Evolutionary conservation across 1,140 invertebrate species (phyloP).

Genomic region (Pogonus chalceus): DNA sequence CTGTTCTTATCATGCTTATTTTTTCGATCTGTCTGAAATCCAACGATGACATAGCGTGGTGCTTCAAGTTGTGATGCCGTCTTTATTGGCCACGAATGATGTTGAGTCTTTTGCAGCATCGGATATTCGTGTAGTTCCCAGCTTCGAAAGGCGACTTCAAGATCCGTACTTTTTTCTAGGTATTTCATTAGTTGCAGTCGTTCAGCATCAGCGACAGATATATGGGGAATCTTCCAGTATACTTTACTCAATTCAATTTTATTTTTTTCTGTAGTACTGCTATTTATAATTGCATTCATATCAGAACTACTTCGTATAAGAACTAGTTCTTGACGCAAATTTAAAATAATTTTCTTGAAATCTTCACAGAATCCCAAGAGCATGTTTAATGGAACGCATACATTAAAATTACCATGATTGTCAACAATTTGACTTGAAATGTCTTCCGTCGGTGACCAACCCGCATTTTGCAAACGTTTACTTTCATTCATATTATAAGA

Average conservation of each 20-base stretch:
- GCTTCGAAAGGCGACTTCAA: background rate
- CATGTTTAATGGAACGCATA: constrained; percentile 14
- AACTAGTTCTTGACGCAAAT: constrained; percentile 17
- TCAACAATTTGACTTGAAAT: constrained; percentile 1
- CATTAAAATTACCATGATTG: constrained; percentile 10
- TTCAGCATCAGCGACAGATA: constrained; percentile 19
- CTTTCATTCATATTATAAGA: constrained; percentile 9
- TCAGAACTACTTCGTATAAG: constrained; percentile 16
- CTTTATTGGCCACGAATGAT: constrained; percentile 15
- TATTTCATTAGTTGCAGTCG: constrained; percentile 19
- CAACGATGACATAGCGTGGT: constrained; percentile 16
- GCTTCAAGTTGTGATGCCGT: constrained; percentile 9
- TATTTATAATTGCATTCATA: constrained; percentile 12
- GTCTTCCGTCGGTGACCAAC: constrained; percentile 5
- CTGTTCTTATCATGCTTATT: constrained; percentile 9
- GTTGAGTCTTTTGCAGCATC: constrained; percentile 1
- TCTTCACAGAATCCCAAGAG: constrained; percentile 15
- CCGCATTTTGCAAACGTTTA: constrained; percentile 11
- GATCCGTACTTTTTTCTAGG: constrained; percentile 14
- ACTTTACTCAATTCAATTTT: constrained; percentile 14
- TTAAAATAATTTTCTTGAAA: constrained; percentile 16
- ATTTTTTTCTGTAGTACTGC: constrained; percentile 3
- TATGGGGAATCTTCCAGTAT: constrained; percentile 19
- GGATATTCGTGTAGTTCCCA: constrained; percentile 17
- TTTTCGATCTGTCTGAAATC: constrained; percentile 16